Base-by-base conservation (phyloP, 2,888 invertebrate species). In the Tachina grossa region DNA sequence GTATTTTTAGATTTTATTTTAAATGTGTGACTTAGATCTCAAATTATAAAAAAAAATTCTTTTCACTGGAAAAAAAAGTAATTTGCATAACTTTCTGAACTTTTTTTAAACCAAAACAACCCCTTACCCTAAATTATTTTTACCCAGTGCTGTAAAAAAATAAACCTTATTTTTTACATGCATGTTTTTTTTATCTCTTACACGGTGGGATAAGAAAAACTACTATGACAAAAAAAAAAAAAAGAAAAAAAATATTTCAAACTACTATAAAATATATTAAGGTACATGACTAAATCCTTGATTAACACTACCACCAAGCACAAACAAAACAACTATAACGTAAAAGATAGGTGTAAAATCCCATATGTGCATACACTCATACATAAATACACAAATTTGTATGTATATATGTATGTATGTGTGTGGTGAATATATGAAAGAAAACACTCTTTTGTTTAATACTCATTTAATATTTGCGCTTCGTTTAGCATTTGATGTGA, bases 391-490 rank as follows among this genome's bases (percentile, higher is more conserved):
- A 14, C 10, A 19, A 0, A 16, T 22, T n/a, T 59, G 39, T 9
- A 53, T 31, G 5, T 31, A 31, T 31, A 6, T 31, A 31, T 6
- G 31, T 31, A 6, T 31, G 31, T 31, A 6, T 31, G 5, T 31
- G 31, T 31, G 31, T 31, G n/a, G n/a, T n/a, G n/a, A n/a, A 31
- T 31, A 6, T 31, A 31, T 31, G 31, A 5, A 31, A 5, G 31
- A 9, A 47, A 51, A 31, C 47, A 41, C 31, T 47, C 39, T 31
- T 68, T 49, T n/a, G 55, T 45, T 19, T 81, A 74, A 81, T 69
- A 51, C 81, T 75, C 75, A 75, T 81, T 81, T 81, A 81, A 75
- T 78, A 79, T 69, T 86, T 83, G 80, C 79, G 79, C 86, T 79
- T 77, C 31, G 79, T 80, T 68, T 65, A 74, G 45, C 78, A 71